Evolutionary conservation across 2,797 vertebrate species (phyloP).

Genomic region (Propithecus perrieri): DNA sequence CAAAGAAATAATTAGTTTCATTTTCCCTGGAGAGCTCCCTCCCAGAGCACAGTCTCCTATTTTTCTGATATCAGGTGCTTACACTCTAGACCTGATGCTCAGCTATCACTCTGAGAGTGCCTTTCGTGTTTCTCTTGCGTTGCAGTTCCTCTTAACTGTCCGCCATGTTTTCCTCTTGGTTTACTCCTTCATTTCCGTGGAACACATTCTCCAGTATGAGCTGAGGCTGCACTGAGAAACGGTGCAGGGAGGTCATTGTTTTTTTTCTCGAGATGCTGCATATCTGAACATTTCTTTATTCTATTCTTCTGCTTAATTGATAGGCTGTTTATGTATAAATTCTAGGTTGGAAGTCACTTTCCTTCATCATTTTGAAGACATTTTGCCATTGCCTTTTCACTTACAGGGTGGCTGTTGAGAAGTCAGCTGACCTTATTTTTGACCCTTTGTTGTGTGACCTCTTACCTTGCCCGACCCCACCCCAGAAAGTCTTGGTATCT

Average conservation of each 20-base stretch:
- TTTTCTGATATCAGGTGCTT: background rate
- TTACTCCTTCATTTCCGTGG: background rate
- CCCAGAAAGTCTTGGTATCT: background rate
- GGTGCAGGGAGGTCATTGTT: background rate
- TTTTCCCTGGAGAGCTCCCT: background rate
- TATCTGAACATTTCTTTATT: background rate
- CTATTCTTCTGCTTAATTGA: background rate
- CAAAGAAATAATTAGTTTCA: background rate
- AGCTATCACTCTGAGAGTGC: background rate
- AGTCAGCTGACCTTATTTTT: background rate
- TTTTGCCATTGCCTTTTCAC: background rate
- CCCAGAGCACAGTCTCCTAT: background rate
- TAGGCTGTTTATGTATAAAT: background rate
- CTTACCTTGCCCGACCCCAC: background rate
- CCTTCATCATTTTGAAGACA: background rate
- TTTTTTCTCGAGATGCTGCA: background rate
- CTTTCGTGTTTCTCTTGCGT: background rate
- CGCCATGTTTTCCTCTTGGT: background rate
- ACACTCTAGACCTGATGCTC: rapidly evolving
- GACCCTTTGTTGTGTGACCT: background rate
- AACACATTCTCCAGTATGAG: background rate
- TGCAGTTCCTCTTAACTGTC: background rate
- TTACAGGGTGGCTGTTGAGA: background rate
- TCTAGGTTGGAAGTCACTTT: background rate
- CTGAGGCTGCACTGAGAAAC: background rate